These are phyloP conservation scores for Tor tambroides DNA, from an alignment of 2,113 vertebrate species.

Conservation along the genomic window DNA sequence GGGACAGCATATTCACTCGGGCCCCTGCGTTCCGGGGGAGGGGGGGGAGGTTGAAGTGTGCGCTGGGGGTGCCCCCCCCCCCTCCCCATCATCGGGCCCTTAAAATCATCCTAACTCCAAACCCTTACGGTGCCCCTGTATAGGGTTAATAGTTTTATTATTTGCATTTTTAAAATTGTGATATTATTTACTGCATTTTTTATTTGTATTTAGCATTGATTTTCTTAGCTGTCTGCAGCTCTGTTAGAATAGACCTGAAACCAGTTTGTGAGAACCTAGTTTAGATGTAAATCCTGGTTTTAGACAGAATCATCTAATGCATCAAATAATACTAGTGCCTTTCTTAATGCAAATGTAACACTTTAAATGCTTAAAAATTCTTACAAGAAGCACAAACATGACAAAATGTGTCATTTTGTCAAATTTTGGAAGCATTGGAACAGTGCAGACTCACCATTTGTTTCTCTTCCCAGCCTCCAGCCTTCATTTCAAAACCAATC, in stretches of 20 bases:
- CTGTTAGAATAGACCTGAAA: background rate
- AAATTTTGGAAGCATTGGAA: background rate
- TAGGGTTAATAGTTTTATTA: too few relatives aligned
- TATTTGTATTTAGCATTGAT: too few relatives aligned
- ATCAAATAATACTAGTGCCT: background rate
- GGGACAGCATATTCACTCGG: too few relatives aligned
- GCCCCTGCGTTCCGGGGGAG: too few relatives aligned
- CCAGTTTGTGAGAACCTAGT: background rate
- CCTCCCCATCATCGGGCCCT: too few relatives aligned
- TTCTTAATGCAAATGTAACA: slow-evolving; percentile 21
- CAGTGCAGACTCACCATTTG: slow-evolving; percentile 16
- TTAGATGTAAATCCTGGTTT: slow-evolving; percentile 5
- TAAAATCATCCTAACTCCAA: too few relatives aligned
- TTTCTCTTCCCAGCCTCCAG: slow-evolving; percentile 30
- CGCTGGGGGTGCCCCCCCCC: too few relatives aligned
- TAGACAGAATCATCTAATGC: background rate
- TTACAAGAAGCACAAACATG: background rate
- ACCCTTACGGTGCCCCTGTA: too few relatives aligned
- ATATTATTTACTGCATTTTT: too few relatives aligned
- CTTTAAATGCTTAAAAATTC: background rate
- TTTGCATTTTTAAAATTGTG: too few relatives aligned
- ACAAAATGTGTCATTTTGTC: slow-evolving; percentile 29
- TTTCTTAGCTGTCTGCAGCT: background rate
- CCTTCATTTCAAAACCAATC: slow-evolving; percentile 52
- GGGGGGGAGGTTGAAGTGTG: too few relatives aligned